Percentiles rank a stretch among this genome's conserved stretches.
Conservation (phyloP, 2,113 vertebrate genomes). For the Nanger granti region DNA sequence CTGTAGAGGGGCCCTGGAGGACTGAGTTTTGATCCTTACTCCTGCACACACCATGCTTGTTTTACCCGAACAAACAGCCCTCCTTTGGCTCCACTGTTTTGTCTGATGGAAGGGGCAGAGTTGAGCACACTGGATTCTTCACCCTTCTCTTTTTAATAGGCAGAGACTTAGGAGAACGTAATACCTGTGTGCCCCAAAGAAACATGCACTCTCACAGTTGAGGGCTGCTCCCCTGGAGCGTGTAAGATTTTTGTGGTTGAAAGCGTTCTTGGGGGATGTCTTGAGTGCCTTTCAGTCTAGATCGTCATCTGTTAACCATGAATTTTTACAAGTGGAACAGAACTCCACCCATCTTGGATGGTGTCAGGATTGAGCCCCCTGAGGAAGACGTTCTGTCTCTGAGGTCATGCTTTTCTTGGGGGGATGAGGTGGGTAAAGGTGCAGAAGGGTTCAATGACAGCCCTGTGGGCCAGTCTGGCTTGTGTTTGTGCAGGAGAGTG, state of each 20-base stretch:
- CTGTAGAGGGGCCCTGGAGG: neutral
- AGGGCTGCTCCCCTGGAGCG: neutral
- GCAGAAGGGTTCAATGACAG: neutral
- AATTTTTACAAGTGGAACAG: neutral
- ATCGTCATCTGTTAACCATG: neutral
- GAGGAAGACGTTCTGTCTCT: neutral
- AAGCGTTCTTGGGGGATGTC: neutral
- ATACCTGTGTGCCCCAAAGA: neutral
- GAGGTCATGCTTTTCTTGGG: neutral
- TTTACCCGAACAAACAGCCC: rapidly evolving
- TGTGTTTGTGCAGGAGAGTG: neutral
- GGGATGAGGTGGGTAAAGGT: neutral
- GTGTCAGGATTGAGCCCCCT: neutral
- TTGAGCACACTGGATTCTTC: neutral
- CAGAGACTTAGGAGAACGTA: no score
- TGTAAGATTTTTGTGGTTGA: neutral
- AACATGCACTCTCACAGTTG: neutral
- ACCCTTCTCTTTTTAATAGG: neutral
- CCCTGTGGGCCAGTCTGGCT: neutral
- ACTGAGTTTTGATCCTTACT: neutral
- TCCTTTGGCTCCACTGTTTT: neutral
- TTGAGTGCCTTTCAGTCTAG: neutral
- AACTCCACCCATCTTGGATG: neutral
- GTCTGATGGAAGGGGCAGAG: neutral
- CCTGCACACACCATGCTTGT: no score